Percentiles rank a stretch among this genome's conserved stretches.
phyloP scores from a whole-genome alignment of 2,113 vertebrate genomes.

The Chlorodrepanis virens region DNA sequence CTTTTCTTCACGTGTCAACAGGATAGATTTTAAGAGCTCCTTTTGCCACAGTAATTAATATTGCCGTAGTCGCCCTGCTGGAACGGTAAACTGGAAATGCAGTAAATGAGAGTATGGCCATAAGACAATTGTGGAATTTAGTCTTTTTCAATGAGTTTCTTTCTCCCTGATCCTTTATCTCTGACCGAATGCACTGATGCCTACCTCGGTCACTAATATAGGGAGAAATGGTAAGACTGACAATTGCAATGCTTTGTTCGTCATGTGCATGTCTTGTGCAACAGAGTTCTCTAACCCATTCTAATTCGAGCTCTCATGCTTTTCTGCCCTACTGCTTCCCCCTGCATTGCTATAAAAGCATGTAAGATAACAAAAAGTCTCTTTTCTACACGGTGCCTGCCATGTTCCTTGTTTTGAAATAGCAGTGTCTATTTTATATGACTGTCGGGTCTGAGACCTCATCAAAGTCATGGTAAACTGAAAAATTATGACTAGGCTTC shows the following conservation, averaged over 20 bases:
- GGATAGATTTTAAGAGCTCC: slow-evolving; percentile 18
- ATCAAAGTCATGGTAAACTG: slow-evolving; percentile 77
- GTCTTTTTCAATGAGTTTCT: slow-evolving; percentile 80
- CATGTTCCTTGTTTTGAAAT: slow-evolving; percentile 70
- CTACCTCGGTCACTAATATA: slow-evolving; percentile 82
- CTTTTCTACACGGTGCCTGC: slow-evolving; percentile 72
- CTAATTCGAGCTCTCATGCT: slow-evolving; percentile 71
- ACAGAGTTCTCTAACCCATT: slow-evolving; percentile 74
- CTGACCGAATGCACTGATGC: slow-evolving; percentile 80
- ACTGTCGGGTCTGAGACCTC: slow-evolving; percentile 72
- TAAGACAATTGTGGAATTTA: slow-evolving; percentile 68
- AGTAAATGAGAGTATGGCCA: slow-evolving; percentile 77
- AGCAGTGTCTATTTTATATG: slow-evolving; percentile 70
- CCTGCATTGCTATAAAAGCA: slow-evolving; percentile 81
- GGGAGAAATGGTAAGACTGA: slow-evolving; percentile 85
- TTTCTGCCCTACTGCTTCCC: slow-evolving; percentile 76
- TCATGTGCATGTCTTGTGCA: slow-evolving; percentile 78
- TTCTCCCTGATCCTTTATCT: slow-evolving; percentile 80
- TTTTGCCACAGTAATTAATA: slow-evolving; percentile 3
- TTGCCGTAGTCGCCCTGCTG: slow-evolving; percentile 19
- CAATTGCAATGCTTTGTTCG: slow-evolving; percentile 73
- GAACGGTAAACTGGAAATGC: slow-evolving; percentile 66
- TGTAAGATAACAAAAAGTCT: slow-evolving; percentile 70
- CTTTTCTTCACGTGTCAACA: not conserved
- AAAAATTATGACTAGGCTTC: slow-evolving; percentile 61